Base-by-base conservation (phyloP, 2,113 vertebrate species). In the Aspiorhynchus laticeps region DNA sequence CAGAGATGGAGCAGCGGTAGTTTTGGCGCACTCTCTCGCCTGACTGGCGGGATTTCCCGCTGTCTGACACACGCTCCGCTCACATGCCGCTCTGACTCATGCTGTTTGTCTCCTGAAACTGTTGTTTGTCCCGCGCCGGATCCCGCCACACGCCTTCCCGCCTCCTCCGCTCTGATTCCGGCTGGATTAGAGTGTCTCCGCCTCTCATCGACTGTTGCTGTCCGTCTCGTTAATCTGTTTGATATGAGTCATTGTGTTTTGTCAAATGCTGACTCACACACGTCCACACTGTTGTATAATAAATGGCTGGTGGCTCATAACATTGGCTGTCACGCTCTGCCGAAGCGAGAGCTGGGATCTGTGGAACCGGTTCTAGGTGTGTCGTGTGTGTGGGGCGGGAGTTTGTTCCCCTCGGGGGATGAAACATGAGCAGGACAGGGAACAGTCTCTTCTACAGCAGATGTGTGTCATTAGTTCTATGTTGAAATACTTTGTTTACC, bases 21-120 rank as follows among this genome's bases (percentile, higher is more conserved):
- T 91, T 93, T 93, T 90, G 88, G 92, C 93, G 76, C 85, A 89
- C 90, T 91, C 90, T 91, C 88, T 86, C 77, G 78, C 28, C 71
- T 74, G 84, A 88, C 86, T 92, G 92, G 91, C 90, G 90, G 90
- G 91, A 93, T 90, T 86, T 88, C 63, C 89, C 90, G 77, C 83
- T 79, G 56, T 56, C 61, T 80, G 65, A 33, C 43, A 12, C 48
- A n/a, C 73, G 87, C 53, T 80, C 77, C 36, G 86, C 80, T 56
- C 77, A 80, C 85, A 81, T 77, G 85, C 63, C 36, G 41, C 38
- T 26, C 69, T 92, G 88, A 93, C 71, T 93, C 88, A 92, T 89
- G 88, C 78, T 83, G 80, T 85, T 77, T 77, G 80, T 67, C 38
- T 80, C 33, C 78, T 73, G 17, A 46, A 73, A 48, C 33, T 24